Base-by-base conservation (phyloP, 2,888 invertebrate species). In the Dyspetes luteomarginatus region DNA sequence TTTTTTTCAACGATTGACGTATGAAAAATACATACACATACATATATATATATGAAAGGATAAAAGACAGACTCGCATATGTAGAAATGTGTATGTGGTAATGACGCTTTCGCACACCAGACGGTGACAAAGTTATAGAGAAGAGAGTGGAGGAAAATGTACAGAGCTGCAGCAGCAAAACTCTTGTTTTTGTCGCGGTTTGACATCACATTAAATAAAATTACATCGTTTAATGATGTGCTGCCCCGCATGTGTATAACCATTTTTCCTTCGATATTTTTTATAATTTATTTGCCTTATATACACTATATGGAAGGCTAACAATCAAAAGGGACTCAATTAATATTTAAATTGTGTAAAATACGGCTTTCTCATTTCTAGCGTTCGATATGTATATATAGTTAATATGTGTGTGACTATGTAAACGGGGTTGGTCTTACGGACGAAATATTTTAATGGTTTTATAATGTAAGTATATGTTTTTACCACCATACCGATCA, bases 401-500 rank as follows among this genome's bases (percentile, higher is more conserved):
- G 22, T 69, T 72, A 73, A 78, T 68, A 41, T 55, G 45, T 43
- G 75, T 50, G 67, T 77, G 75, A 60, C 78, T 85, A 87, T 86
- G 89, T 88, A 87, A 89, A 88, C 58, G 48, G 85, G 78, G 81
- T 85, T 56, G 84, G 82, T 87, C 85, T 88, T 89, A 86, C 85
- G 84, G 85, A 85, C 86, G 84, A 85, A 85, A 86, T 64, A 90
- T 90, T 90, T 90, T 90, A 90, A 90, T 91, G 89, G 89, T 87
- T 89, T 90, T 90, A 90, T 91, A 91, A 91, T 91, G 90, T 90
- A 90, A 89, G 90, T 91, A 91, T 90, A 88, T n/a, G n/a, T n/a
- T 89, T 90, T 89, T 89, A 88, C 88, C 87, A 87, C 83, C n/a
- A n/a, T 86, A 85, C 78, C 83, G 84, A 81, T 83, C 82, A 82